Conservation (phyloP, 2,797 vertebrate species). For the Picus viridis region DNA sequence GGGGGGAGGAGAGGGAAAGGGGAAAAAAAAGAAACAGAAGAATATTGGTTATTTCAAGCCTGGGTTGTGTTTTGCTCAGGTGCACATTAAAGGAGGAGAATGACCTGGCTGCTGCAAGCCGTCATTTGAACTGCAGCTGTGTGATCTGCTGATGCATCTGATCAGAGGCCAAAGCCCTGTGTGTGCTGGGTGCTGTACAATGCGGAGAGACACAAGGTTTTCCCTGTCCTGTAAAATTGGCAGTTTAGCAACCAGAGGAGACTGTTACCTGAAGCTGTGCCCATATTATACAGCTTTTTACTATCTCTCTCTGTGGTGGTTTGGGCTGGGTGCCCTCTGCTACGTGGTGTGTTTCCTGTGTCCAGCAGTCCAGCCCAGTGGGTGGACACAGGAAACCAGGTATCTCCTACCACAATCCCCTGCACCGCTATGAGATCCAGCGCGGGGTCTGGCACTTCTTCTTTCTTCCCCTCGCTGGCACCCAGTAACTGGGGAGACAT, state of each 20-base stretch:
- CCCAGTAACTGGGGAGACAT: too few species aligned
- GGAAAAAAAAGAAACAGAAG: background rate
- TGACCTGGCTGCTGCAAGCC: background rate
- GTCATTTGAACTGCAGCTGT: background rate
- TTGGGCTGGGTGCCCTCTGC: too few species aligned
- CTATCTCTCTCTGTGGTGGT: background rate
- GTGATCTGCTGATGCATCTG: background rate
- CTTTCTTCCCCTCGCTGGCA: too few species aligned
- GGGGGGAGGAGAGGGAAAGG: background rate
- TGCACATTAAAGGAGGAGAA: background rate
- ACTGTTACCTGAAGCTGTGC: background rate
- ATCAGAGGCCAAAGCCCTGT: background rate
- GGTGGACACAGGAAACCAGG: too few species aligned
- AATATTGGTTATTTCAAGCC: background rate
- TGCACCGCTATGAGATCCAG: too few species aligned
- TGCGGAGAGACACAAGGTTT: accelerated
- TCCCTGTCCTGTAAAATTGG: background rate
- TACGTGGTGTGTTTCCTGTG: too few species aligned
- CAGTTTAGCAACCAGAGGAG: background rate
- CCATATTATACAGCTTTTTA: background rate
- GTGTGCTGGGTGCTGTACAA: accelerated
- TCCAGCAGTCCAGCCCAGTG: too few species aligned
- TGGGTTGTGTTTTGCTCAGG: background rate
- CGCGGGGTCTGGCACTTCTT: too few species aligned
- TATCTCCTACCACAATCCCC: too few species aligned